Base-by-base conservation (phyloP, 2,888 invertebrate species). In the Lycophotia porphyrea region DNA sequence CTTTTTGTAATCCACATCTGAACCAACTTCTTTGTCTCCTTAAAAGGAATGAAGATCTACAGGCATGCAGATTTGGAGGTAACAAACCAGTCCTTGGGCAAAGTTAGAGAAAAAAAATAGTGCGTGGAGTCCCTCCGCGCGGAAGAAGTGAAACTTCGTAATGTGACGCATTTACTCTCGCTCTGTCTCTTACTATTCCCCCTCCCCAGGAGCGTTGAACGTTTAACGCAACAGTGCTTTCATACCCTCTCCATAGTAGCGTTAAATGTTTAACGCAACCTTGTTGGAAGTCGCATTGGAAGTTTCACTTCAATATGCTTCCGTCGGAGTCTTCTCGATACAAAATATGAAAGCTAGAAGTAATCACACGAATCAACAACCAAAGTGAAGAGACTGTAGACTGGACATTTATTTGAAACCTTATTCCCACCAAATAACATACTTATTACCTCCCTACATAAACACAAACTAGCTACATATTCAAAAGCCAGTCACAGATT, bases 401-500 rank as follows among this genome's bases (percentile, higher is more conserved):
- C 5, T 21, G 4, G 21, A 21, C 21, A 34, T 60, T 21, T 21
- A 60, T 5, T 9, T 31, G 21, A 63, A 36, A 47, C 47, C 24
- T 70, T 34, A 64, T 34, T 76, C 47, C 39, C 21, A 58, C 36
- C 36, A 39, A 1, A 47, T 44, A 13, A 70, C 21, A 31, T 39
- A 58, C 39, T n/a, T 36, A 39, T 1, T 31, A 15, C 42, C 13
- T 34, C 8, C 15, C 24, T 13, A 11, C 63, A 64, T 64, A 47
- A 27, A 36, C 27, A 42, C 34, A 49, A 52, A 64, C 52, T 39
- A 2, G 24, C 11, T 21, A 42, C 34, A 27, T 24, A 67, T 55
- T 27, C 18, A 81, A 55, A 63, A 63, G 34, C 61, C 55, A 47
- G n/a, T 67, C 66, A 47, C 4, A n/a, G 63, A 79, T 76, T 34